These are phyloP conservation scores for Triplophysa tibetana DNA, from an alignment of 2,113 vertebrate species.

Conservation along the genomic window DNA sequence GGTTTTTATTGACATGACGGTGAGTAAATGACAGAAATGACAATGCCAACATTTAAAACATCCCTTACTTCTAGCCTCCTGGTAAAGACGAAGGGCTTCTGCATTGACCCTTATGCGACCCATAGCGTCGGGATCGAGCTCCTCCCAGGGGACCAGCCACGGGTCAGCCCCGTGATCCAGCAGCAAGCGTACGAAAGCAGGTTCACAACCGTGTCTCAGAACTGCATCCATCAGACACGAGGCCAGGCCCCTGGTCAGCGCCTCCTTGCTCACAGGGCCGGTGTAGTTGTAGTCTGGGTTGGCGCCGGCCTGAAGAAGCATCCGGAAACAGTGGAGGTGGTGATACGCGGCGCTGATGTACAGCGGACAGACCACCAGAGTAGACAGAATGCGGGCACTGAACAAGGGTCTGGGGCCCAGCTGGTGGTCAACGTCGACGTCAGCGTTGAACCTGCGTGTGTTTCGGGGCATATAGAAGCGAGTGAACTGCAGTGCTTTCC, in stretches of 20 bases:
- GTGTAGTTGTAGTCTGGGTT: slow-evolving; percentile 92
- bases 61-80: slow-evolving; percentile 84
- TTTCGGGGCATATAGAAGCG: background rate
- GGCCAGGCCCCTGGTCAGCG: slow-evolving; percentile 81
- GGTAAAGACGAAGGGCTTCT: slow-evolving; percentile 80
- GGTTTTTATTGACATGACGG: no score
- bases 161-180: slow-evolving; percentile 88
- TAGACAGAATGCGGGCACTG: slow-evolving; percentile 82
- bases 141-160: slow-evolving; percentile 80
- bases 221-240: slow-evolving; percentile 89
- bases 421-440: slow-evolving; percentile 89
- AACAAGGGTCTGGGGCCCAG: slow-evolving; percentile 70
- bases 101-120: slow-evolving; percentile 83
- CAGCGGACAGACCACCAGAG: slow-evolving; percentile 87
- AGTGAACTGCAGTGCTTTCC: background rate
- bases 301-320: slow-evolving; percentile 88
- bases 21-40: no score
- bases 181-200: slow-evolving; percentile 81
- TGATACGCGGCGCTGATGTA: slow-evolving; percentile 95
- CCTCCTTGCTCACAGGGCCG: slow-evolving; percentile 80
- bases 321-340: slow-evolving; percentile 86
- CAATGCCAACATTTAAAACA: background rate
- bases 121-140: slow-evolving; percentile 68
- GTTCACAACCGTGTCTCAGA: slow-evolving; percentile 86
- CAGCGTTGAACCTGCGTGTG: slow-evolving; percentile 81